A percentile compares a stretch with the other conserved stretches of the same genome.
Evolutionary conservation across 2,888 invertebrate genomes (phyloP).

Genomic region (Stratiomys singularior): DNA sequence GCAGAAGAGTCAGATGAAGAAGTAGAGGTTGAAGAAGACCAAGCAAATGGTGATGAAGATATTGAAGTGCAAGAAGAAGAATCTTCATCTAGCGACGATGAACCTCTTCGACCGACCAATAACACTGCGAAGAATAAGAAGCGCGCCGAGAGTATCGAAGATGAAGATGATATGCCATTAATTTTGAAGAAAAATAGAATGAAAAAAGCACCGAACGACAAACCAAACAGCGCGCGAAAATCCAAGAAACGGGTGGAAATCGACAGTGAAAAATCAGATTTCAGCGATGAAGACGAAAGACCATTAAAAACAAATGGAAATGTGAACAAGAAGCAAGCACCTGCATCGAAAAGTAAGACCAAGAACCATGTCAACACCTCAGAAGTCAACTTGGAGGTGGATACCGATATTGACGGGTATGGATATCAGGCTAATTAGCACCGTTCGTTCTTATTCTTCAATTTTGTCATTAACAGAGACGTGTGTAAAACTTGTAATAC

Average conservation of each 20-base stretch:
- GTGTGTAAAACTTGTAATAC: slow-evolving; percentile 61
- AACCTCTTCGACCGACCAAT: slow-evolving; percentile 17
- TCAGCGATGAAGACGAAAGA: slow-evolving; percentile 52
- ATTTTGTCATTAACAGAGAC: slow-evolving; percentile 51
- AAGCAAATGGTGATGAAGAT: slow-evolving; percentile 59
- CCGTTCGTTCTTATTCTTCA: too few relatives aligned
- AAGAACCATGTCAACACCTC: background rate
- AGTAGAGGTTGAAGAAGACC: slow-evolving; percentile 56
- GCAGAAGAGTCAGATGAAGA: slow-evolving; percentile 63
- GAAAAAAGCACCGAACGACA: slow-evolving; percentile 44
- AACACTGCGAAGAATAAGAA: slow-evolving; percentile 39
- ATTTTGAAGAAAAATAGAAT: slow-evolving; percentile 45
- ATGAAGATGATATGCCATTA: slow-evolving; percentile 37
- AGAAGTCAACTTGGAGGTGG: background rate
- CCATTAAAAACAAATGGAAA: slow-evolving; percentile 50
- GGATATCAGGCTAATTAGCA: background rate
- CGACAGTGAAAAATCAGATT: slow-evolving; percentile 41
- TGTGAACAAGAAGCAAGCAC: slow-evolving; percentile 45
- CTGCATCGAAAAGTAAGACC: slow-evolving; percentile 54
- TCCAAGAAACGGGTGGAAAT: background rate
- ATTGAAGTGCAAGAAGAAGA: too few relatives aligned
- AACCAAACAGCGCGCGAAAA: background rate
- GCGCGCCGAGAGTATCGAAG: slow-evolving; percentile 54
- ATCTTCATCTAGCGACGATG: slow-evolving; percentile 50
- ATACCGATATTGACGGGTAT: background rate